A percentile compares a stretch with the other conserved stretches of the same genome.
phyloP scores from a whole-genome alignment of 2,888 invertebrate genomes.

The Sinhomidia bicolor region DNA sequence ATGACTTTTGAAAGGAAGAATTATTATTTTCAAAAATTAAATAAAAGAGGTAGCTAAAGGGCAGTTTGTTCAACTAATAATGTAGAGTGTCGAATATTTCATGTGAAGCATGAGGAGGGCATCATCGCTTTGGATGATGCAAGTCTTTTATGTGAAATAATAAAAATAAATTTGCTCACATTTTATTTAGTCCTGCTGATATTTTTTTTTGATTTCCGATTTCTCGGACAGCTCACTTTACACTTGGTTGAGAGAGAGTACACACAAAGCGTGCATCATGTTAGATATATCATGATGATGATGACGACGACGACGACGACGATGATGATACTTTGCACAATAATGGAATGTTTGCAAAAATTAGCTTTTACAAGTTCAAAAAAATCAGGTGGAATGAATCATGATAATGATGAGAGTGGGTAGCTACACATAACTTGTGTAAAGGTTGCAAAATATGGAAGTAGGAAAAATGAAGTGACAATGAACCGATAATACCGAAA shows the following conservation, averaged over 20 bases:
- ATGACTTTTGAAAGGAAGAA: slow-evolving; percentile 35
- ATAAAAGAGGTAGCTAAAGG: slow-evolving; percentile 38
- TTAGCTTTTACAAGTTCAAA: neutral
- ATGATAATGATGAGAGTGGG: slow-evolving; percentile 31
- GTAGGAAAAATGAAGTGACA: slow-evolving; percentile 71
- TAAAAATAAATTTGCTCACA: neutral
- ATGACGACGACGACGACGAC: too few species aligned
- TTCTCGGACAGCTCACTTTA: neutral
- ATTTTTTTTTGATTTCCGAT: slow-evolving; percentile 44
- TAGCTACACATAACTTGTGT: neutral
- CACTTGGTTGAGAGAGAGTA: too few species aligned
- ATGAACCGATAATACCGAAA: slow-evolving; percentile 73
- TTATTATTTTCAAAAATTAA: slow-evolving; percentile 36
- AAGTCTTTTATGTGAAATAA: neutral
- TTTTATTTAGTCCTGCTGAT: neutral
- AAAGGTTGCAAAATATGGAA: slow-evolving; percentile 59
- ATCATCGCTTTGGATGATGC: neutral
- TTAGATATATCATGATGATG: neutral
- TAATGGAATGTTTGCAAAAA: neutral
- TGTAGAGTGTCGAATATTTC: neutral
- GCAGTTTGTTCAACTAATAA: slow-evolving; percentile 38
- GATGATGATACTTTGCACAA: too few species aligned
- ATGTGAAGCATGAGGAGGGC: neutral
- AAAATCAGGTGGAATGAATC: slow-evolving; percentile 26
- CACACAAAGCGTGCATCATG: neutral